These are phyloP conservation scores for Alviniconcha marisindica DNA, from an alignment of 1,140 invertebrate species.

Conservation along the genomic window DNA sequence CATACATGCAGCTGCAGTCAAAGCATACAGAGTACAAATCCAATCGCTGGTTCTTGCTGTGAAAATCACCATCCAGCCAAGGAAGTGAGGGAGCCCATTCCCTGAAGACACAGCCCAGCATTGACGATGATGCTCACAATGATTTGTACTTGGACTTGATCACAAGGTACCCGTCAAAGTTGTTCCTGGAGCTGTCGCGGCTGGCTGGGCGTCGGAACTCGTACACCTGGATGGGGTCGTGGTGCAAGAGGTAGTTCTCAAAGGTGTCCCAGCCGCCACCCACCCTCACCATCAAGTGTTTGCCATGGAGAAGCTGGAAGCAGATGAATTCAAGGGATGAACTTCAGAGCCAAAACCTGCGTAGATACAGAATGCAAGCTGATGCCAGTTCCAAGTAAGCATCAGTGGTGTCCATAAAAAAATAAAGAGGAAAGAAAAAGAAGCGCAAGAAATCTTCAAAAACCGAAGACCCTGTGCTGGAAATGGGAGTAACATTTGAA, in stretches of 20 bases:
- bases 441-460: too few species aligned
- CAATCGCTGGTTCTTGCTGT: too few species aligned
- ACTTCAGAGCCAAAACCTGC: too few species aligned
- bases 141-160: slow-evolving; percentile 49
- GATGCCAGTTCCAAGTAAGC: too few species aligned
- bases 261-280: slow-evolving; percentile 98
- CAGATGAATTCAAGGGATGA: slow-evolving; percentile 11
- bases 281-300: slow-evolving; percentile 97
- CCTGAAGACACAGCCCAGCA: too few species aligned
- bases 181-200: slow-evolving; percentile 27
- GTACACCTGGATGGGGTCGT: slow-evolving; percentile 88
- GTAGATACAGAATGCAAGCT: too few species aligned
- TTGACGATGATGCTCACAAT: slow-evolving; percentile 2
- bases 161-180: slow-evolving; percentile 38
- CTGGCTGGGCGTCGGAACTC: slow-evolving; percentile 59
- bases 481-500: too few species aligned
- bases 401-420: too few species aligned
- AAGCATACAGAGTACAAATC: too few species aligned
- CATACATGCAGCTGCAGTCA: too few species aligned
- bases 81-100: not conserved
- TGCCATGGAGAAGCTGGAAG: slow-evolving; percentile 69
- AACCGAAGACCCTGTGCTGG: too few species aligned
- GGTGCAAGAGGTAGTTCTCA: slow-evolving; percentile 95
- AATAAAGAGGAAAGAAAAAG: too few species aligned
- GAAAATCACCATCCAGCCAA: not conserved